phyloP scores from a whole-genome alignment of 2,888 invertebrate genomes.

The Amphipoea lucens region DNA sequence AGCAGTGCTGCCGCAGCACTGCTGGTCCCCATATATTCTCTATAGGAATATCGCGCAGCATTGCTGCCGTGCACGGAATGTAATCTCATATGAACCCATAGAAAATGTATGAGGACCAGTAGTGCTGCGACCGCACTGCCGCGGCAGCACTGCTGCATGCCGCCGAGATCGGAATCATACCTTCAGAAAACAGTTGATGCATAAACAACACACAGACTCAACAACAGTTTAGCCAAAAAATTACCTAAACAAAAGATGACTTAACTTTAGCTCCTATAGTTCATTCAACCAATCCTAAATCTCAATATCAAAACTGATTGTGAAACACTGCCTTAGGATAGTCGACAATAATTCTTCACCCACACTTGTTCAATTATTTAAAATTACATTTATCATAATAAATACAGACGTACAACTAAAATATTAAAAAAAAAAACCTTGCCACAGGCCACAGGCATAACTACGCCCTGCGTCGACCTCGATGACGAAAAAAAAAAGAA shows the following conservation, averaged over 20 bases:
- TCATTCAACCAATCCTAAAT: slow-evolving; percentile 32
- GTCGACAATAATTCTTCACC: slow-evolving; percentile 3
- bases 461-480: slow-evolving; percentile 49
- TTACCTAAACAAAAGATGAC: slow-evolving; percentile 43
- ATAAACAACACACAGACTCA: slow-evolving; percentile 9
- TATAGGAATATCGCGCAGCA: too few species aligned
- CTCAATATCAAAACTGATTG: slow-evolving; percentile 20
- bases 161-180: too few species aligned
- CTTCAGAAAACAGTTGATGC: slow-evolving; percentile 9
- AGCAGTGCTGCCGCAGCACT: too few species aligned
- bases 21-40: too few species aligned
- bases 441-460: slow-evolving; percentile 50
- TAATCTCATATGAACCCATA: too few species aligned
- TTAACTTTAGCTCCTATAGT: slow-evolving; percentile 22
- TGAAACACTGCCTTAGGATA: slow-evolving; percentile 29
- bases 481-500: slow-evolving; percentile 14
- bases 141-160: too few species aligned
- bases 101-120: too few species aligned
- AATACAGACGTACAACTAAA: not conserved
- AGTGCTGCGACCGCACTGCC: too few species aligned
- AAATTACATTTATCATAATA: slow-evolving; percentile 23
- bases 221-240: slow-evolving; percentile 35
- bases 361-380: slow-evolving; percentile 26
- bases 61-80: too few species aligned
- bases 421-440: slow-evolving; percentile 44